Conservation (phyloP, 2,113 vertebrate genomes). For the Pygoscelis adeliae region DNA sequence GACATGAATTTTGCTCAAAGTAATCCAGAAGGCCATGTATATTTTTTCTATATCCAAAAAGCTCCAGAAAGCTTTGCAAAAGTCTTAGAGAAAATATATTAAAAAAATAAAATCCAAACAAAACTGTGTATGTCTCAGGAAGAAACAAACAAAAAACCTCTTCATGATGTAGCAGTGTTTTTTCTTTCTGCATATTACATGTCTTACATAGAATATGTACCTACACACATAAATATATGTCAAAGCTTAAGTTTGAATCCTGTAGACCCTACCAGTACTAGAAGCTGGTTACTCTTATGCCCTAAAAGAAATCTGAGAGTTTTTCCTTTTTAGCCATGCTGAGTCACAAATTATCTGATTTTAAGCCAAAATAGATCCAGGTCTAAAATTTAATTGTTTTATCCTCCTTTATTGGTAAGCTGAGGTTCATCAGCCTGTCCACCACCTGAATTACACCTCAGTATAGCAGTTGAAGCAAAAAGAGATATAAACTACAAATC, state of each 20-base stretch:
- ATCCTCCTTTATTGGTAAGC: neutral
- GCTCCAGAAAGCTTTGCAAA: neutral
- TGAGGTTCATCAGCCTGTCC: neutral
- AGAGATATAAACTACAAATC: neutral
- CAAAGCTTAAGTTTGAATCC: neutral
- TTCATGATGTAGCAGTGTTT: neutral
- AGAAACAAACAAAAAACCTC: neutral
- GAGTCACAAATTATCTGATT: neutral
- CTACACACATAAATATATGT: accelerated
- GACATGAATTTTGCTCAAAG: neutral
- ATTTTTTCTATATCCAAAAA: neutral
- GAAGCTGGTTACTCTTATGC: neutral
- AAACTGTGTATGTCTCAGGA: neutral
- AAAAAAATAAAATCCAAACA: neutral
- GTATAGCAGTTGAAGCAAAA: neutral
- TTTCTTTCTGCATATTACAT: neutral
- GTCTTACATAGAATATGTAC: neutral
- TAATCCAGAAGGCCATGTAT: neutral
- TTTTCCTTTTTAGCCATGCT: neutral
- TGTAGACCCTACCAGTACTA: neutral
- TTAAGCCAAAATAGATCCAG: neutral
- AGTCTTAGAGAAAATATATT: neutral
- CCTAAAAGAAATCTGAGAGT: neutral
- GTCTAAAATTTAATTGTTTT: neutral
- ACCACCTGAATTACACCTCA: neutral